Conservation (phyloP, 64 coral and sea anemone species). For the Trachythela sp. region DNA sequence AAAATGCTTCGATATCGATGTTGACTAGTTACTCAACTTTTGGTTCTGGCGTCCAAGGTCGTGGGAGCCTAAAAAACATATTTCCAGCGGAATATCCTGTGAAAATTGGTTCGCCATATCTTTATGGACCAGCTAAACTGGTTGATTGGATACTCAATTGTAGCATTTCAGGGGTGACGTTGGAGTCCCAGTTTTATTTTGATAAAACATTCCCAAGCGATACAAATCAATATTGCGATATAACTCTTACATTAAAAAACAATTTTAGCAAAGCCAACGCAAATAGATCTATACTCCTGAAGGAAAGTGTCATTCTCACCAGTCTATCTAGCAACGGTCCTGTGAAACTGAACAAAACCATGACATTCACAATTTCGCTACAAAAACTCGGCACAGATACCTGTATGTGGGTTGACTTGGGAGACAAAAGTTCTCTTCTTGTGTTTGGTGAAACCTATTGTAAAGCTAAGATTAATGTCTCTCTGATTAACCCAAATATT, state of each 20-base stretch:
- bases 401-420: conserved; percentile 47
- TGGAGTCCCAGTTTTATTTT: not conserved
- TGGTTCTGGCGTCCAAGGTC: not conserved
- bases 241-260: conserved; percentile 36
- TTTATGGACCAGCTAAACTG: too few species aligned
- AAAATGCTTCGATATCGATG: too few species aligned
- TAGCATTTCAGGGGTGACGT: not conserved
- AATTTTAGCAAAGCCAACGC: not conserved
- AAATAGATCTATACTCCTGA: not conserved
- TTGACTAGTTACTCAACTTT: too few species aligned
- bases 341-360: conserved; percentile 26
- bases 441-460: conserved; percentile 47
- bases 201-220: conserved; percentile 63
- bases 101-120: conserved; percentile 14
- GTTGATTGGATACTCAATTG: too few species aligned
- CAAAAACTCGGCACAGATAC: conserved; percentile 47
- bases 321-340: conserved; percentile 44
- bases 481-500: too few species aligned
- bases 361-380: conserved; percentile 41
- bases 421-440: conserved; percentile 19
- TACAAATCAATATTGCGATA: conserved; percentile 25
- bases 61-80: not conserved
- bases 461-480: not conserved
- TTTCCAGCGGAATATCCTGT: conserved; percentile 73
- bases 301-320: conserved; percentile 41